A percentile compares a stretch with the other conserved stretches of the same genome.
Evolutionary conservation across 2,113 vertebrate species (phyloP).

Genomic region (Protomyctophum bolini): DNA sequence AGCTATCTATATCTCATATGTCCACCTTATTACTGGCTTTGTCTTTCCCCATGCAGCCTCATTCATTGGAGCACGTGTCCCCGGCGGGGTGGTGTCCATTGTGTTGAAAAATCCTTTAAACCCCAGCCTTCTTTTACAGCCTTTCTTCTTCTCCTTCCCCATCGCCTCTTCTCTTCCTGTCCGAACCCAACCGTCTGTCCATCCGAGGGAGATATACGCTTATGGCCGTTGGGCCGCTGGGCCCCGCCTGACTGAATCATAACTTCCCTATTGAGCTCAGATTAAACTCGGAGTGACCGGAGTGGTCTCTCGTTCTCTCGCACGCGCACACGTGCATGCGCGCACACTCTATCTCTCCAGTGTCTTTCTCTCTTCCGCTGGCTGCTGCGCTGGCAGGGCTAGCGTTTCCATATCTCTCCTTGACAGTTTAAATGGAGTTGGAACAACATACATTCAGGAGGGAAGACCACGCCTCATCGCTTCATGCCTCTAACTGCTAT

Average conservation of each 20-base stretch:
- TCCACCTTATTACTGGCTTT: conserved; percentile 63
- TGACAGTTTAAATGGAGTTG: too few relatives aligned
- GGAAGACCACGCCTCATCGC: background rate
- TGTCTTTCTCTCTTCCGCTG: background rate
- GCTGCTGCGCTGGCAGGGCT: too few relatives aligned
- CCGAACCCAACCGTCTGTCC: conserved; percentile 29
- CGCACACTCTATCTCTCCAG: background rate
- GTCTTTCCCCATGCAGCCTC: conserved; percentile 47
- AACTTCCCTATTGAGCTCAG: conserved; percentile 66
- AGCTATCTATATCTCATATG: conserved; percentile 17
- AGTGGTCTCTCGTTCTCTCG: conserved; percentile 7
- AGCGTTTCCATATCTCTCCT: too few relatives aligned
- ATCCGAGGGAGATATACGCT: conserved; percentile 38
- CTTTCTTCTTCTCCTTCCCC: conserved; percentile 38
- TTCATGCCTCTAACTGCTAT: background rate
- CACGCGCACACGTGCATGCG: conserved; percentile 4
- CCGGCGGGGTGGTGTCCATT: conserved; percentile 50
- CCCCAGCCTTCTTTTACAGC: background rate
- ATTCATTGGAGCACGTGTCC: conserved; percentile 50
- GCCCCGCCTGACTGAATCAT: conserved; percentile 60
- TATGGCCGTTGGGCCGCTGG: conserved; percentile 45
- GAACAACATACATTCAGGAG: background rate
- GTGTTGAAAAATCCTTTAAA: conserved; percentile 50
- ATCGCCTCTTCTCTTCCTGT: conserved; percentile 8
- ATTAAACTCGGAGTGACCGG: conserved; percentile 75